Evolutionary conservation across 2,888 invertebrate species (phyloP).

Genomic region (Eumacrocentrus americanus): DNA sequence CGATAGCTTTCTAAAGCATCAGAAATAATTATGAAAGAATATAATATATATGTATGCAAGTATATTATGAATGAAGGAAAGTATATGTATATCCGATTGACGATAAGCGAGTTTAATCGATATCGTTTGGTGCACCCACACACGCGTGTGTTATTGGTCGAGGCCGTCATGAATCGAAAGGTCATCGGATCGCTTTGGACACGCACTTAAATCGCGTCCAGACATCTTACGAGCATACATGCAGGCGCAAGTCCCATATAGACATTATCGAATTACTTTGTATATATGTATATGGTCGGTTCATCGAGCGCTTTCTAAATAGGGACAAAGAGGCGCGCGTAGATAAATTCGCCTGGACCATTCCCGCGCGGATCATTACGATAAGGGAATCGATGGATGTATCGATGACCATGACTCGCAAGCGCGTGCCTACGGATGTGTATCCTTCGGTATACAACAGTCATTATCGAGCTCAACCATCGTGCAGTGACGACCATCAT

Average conservation of each 20-base stretch:
- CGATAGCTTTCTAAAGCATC: conserved; percentile 12
- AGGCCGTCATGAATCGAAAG: conserved; percentile 16
- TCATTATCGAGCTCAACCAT: conserved; percentile 24
- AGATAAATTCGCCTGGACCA: conserved; percentile 29
- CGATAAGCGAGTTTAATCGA: conserved; percentile 31
- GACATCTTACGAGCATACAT: conserved; percentile 6
- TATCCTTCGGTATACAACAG: not conserved
- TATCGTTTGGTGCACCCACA: conserved; percentile 2
- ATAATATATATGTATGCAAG: conserved; percentile 5
- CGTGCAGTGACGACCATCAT: conserved; percentile 34
- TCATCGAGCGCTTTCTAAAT: conserved; percentile 6
- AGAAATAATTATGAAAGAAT: not conserved
- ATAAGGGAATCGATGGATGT: conserved; percentile 21
- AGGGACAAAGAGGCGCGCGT: not conserved
- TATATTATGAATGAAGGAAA: conserved; percentile 4
- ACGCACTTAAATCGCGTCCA: conserved; percentile 12
- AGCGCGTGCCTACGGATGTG: not conserved
- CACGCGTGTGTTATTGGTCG: not conserved
- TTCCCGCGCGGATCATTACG: conserved; percentile 32
- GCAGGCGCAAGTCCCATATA: not conserved
- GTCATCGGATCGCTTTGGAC: conserved; percentile 31
- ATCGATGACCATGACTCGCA: conserved; percentile 23
- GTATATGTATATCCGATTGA: conserved; percentile 6
- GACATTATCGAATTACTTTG: conserved; percentile 4
- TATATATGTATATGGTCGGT: not conserved